Evolutionary conservation across 2,113 vertebrate genomes (phyloP).

Genomic region (Brachirus orientalis): DNA sequence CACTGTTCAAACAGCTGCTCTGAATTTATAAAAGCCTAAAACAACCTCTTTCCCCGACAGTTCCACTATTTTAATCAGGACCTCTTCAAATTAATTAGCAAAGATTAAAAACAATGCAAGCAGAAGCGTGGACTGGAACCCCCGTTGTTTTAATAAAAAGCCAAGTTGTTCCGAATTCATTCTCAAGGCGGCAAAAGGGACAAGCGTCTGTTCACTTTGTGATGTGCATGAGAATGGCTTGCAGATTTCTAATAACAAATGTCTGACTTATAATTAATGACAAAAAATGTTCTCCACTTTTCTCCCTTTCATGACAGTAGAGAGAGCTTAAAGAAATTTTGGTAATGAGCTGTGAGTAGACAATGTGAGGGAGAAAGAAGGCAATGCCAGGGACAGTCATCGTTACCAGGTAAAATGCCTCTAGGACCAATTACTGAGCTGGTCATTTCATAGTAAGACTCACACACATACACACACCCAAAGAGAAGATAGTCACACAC

Average conservation of each 20-base stretch:
- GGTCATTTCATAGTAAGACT: conserved; percentile 30
- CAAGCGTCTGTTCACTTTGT: conserved; percentile 64
- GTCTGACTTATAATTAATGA: conserved; percentile 56
- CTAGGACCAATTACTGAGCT: conserved; percentile 67
- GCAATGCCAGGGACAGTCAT: conserved; percentile 36
- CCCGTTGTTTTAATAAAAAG: conserved; percentile 69
- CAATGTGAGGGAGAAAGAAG: conserved; percentile 9
- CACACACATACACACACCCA: conserved; percentile 12
- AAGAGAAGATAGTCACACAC: conserved; percentile 18
- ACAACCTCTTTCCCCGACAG: conserved; percentile 38
- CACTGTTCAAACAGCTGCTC: conserved; percentile 49
- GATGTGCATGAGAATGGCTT: conserved; percentile 61
- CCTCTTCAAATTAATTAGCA: conserved; percentile 71
- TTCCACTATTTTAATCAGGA: conserved; percentile 62
- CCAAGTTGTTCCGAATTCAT: conserved; percentile 58
- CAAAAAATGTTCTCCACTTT: conserved; percentile 10
- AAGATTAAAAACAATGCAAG: conserved; percentile 67
- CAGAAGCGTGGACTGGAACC: conserved; percentile 53
- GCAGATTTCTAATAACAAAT: conserved; percentile 50
- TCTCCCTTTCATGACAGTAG: conserved; percentile 23
- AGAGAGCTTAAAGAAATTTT: conserved; percentile 38
- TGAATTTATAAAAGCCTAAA: conserved; percentile 37
- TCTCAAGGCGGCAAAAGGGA: conserved; percentile 58
- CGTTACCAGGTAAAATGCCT: conserved; percentile 64
- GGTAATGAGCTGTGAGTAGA: conserved; percentile 64